phyloP scores from a whole-genome alignment of 2,888 invertebrate genomes.

The Busseola fusca region DNA sequence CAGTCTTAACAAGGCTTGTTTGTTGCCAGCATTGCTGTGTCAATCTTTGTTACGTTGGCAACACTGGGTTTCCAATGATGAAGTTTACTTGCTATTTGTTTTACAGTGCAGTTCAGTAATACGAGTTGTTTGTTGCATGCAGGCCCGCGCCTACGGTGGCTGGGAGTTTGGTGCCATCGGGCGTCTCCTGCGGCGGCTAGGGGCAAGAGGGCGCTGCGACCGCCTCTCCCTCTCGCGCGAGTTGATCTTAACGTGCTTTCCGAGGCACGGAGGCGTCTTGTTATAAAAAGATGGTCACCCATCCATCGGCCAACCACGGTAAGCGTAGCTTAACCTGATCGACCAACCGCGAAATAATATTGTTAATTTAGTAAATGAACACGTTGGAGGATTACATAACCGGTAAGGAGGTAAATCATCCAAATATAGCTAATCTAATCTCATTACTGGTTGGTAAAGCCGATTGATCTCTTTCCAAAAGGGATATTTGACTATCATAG shows the following conservation, averaged over 20 bases:
- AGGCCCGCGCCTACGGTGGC: too few relatives aligned
- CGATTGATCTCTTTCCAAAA: neutral
- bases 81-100: constrained; percentile 40
- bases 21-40: constrained; percentile 41
- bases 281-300: too few relatives aligned
- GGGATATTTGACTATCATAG: neutral
- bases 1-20: constrained; percentile 42
- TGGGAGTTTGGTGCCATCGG: too few relatives aligned
- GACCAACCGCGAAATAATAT: too few relatives aligned
- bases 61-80: constrained; percentile 42
- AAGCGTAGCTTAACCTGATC: too few relatives aligned
- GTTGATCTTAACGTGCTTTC: too few relatives aligned
- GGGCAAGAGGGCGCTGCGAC: too few relatives aligned
- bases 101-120: constrained; percentile 6
- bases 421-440: neutral
- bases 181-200: too few relatives aligned
- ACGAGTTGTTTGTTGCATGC: constrained; percentile 13
- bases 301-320: too few relatives aligned
- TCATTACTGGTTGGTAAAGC: neutral
- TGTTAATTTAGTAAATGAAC: too few relatives aligned
- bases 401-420: neutral
- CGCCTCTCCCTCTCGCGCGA: too few relatives aligned
- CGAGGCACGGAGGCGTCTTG: too few relatives aligned
- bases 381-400: neutral
- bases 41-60: constrained; percentile 50